Base-by-base conservation (phyloP, 2,888 invertebrate genomes). In the Nemurella pictetii region DNA sequence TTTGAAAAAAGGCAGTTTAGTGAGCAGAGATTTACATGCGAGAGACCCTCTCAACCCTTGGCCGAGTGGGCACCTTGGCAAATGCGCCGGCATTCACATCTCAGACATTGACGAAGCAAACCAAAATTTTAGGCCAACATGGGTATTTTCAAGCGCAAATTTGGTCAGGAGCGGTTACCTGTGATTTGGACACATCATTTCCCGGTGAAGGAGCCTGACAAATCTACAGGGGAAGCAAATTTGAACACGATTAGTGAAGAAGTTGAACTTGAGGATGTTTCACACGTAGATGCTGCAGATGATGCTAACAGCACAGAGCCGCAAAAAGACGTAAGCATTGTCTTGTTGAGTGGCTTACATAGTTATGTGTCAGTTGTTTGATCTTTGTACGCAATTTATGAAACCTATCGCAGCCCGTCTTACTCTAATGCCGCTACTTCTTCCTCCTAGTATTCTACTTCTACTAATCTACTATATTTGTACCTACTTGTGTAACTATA, bases 121-220 rank as follows among this genome's bases (percentile, higher is more conserved):
- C 3, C 9, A 55, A 55, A 15, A 7, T 55, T 2, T 55, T 55
- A 55, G 20, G 12, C 55, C 15, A n/a, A n/a, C 7, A 78, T 78
- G 78, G 30, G 30, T 29, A 78, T 30, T n/a, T 72, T 82, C 20
- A 82, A 72, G 82, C 29, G 26, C 20, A 27, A 55, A 55, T 82
- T 82, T 12, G 72, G 82, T 25, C 82, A 36, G 4, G 82, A 72
- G 29, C 5, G 27, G n/a, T 36, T 35, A 2, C 82, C 82, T 9
- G 82, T 82, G 27, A 72, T 82, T 0, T 82, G 82, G 82, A 82
- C 82, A 2, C 82, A 82, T 72, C 82, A 82, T 29, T 82, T 82
- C 73, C 82, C 82, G 7, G 82, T 82, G 27, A 82, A 82, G 27
- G 82, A 72, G 72, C 82, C 82, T 0, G 82, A 82, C 27, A 82